Evolutionary conservation across 2,113 vertebrate species (phyloP).

Genomic region (Pristiophorus japonicus): DNA sequence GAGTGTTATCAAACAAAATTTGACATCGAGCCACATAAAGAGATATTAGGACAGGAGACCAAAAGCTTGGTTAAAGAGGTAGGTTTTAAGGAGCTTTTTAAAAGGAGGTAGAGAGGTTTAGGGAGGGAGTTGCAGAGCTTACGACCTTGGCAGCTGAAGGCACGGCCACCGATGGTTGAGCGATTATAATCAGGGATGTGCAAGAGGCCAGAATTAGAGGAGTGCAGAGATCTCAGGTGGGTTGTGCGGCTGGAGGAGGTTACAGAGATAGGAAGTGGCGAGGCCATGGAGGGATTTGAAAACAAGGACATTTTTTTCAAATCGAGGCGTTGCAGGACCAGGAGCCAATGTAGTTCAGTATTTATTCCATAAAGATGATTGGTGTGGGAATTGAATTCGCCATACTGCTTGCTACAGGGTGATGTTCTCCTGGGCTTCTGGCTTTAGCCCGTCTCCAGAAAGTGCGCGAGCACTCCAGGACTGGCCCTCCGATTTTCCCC

Average conservation of each 20-base stretch:
- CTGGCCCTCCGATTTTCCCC: neutral
- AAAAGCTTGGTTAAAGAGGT: neutral
- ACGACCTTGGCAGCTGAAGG: neutral
- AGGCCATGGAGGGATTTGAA: neutral
- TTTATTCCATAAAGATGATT: neutral
- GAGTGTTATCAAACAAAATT: neutral
- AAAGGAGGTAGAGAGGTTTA: neutral
- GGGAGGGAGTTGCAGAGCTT: neutral
- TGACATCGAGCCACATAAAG: neutral
- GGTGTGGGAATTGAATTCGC: neutral
- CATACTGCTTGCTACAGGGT: neutral
- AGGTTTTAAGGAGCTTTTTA: neutral
- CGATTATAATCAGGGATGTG: neutral
- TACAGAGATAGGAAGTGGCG: neutral
- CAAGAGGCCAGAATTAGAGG: neutral
- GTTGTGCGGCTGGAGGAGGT: too few species aligned
- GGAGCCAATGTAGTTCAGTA: neutral
- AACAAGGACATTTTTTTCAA: neutral
- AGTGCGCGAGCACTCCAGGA: neutral
- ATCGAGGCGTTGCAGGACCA: neutral
- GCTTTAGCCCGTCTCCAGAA: neutral
- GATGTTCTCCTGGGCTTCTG: neutral
- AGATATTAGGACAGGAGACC: neutral
- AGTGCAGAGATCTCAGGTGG: neutral
- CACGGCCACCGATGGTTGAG: neutral